Evolutionary conservation across 2,888 invertebrate genomes (phyloP).

Genomic region (Euplexia lucipara): DNA sequence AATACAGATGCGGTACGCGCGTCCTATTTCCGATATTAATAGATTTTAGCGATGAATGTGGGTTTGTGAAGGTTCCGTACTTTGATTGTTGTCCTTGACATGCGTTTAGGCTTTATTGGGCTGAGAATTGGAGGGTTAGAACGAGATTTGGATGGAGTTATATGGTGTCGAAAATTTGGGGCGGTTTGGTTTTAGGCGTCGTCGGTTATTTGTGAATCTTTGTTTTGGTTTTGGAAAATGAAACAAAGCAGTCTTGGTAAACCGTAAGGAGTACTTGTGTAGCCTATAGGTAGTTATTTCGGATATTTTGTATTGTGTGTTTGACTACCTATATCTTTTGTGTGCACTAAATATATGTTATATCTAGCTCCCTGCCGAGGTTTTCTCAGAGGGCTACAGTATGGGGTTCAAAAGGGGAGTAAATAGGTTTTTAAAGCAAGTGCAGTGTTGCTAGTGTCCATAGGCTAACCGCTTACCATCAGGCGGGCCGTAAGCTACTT

Average conservation of each 20-base stretch:
- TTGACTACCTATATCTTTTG: too few relatives aligned
- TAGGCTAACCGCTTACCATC: too few relatives aligned
- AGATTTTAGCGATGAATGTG: conserved; percentile 41
- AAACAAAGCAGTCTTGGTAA: neutral
- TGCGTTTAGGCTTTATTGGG: conserved; percentile 12
- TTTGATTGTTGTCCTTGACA: conserved; percentile 45
- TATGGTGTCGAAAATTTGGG: conserved; percentile 15
- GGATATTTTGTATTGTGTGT: too few relatives aligned
- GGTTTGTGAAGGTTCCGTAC: conserved; percentile 22
- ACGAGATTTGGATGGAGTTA: conserved; percentile 18
- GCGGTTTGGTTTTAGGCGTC: neutral
- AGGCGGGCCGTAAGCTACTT: too few relatives aligned
- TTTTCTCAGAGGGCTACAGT: too few relatives aligned
- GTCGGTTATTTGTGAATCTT: neutral
- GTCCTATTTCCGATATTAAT: conserved; percentile 56
- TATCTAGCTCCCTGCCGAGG: too few relatives aligned
- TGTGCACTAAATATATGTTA: too few relatives aligned
- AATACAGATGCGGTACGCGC: conserved; percentile 53
- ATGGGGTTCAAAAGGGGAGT: too few relatives aligned
- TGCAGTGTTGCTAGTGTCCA: too few relatives aligned
- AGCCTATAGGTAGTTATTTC: too few relatives aligned
- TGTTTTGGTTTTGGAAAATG: neutral
- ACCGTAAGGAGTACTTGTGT: too few relatives aligned
- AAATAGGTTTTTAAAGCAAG: too few relatives aligned
- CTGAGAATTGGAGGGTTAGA: conserved; percentile 13